Base-by-base conservation (phyloP, 1,140 invertebrate species). In the Drosophila tani region DNA sequence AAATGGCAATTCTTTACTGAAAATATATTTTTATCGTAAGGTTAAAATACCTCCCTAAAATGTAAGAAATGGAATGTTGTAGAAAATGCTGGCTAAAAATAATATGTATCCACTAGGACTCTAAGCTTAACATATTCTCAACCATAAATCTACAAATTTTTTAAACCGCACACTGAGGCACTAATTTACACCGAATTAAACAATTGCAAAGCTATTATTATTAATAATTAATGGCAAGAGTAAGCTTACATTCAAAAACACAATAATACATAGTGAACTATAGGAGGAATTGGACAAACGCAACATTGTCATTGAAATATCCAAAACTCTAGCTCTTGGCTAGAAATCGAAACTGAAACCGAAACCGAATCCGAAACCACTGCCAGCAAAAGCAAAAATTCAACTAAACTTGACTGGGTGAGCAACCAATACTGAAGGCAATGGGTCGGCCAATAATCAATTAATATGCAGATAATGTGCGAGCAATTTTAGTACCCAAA, bases 391-490 rank as follows among this genome's bases (percentile, higher is more conserved):
- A 50, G 63, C 59, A 57, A 65, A 79, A 80, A 56, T 68, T 38
- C 32, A 80, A 83, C 81, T 71, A 60, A 82, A 51, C 19, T 41
- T 43, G 51, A 76, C 6, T 40, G 19, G 32, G 8, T 63, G 32
- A 35, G 46, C 24, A 80, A 62, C 27, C 47, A 79, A 35, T 53
- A 58, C 49, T 65, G 67, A 83, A 85, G 69, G 77, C 70, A 71
- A 46, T 32, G 21, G 43, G 8, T 32, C 68, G 57, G 63, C 59
- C 79, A 70, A 74, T 19, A 49, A 71, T 63, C 47, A 66, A 88
- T 88, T 88, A 81, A 90, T 85, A 88, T 88, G 70, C 84, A 40
- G 32, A 27, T 60, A 66, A 55, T 75, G 81, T 85, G 67, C 77
- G 24, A 12, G 32, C 73, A 68, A 74, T 84, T 75, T 67, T 79